Evolutionary conservation across 2,113 vertebrate genomes (phyloP), one percentile per base, ranked within the genome.

Genomic region (Brachyhypopomus gauderio): DNA sequence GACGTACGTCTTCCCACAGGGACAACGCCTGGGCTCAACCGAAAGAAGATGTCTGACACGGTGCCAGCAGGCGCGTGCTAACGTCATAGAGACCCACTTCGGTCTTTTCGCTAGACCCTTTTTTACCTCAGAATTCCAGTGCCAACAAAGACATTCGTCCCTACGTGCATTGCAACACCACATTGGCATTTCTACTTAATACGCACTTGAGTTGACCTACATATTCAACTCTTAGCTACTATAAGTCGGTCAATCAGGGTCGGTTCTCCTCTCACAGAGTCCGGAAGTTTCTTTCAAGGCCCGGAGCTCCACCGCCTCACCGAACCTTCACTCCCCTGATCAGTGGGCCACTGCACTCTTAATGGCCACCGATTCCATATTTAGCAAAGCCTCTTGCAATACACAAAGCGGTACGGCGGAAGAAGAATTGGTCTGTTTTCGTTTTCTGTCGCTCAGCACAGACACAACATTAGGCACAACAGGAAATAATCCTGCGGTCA

Each of bases 401-500:
- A 20, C 34, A 30, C 20, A 67, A 17, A 20, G 52, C 48, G 56
- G 27, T 20, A 67, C 64, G 3, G 3, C 30, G 30, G 34, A 77
- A 41, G 8, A 17, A 41, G 66, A 78, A 73, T 38, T 45, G 25
- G 11, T 62, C 52, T 64, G 48, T 60, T 64, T 36, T 80, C 27
- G 72, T 73, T 73, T 80, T 67, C 30, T 20, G 3, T 63, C 60
- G 25, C 69, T 60, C 38, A 22, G 30, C 23, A 62, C 38, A 8
- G 70, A 58, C 30, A 36, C 30, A 23, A 55, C 1, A 25, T 41
- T 64, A 6, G 36, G 59, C 8, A 74, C 12, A 80, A 19, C 19
- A 73, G 71, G 64, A 74, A 80, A 80, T 79, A 67, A 79, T 36
- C 38, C 71, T 71, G 67, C 16, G 56, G 67, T 72, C 55, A 70